Percentiles rank a stretch among this genome's conserved stretches.
phyloP scores from a whole-genome alignment of 2,113 vertebrate species.

The Bambusicola thoracicus region DNA sequence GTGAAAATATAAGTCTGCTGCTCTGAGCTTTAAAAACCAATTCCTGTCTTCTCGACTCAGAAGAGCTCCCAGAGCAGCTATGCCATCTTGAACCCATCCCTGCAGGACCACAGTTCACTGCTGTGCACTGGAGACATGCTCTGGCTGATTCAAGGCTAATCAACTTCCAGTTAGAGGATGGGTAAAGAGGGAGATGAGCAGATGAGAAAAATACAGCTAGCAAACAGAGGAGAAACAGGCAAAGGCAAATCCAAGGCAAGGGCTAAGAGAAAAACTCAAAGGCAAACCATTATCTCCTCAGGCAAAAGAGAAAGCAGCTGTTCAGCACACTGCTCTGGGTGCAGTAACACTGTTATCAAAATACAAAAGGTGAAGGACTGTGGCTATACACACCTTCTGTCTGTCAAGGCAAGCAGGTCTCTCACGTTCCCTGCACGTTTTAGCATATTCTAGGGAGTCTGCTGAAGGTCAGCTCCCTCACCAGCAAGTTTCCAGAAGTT shows the following conservation, averaged over 20 bases:
- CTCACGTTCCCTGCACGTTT: neutral
- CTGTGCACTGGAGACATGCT: accelerated
- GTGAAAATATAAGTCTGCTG: neutral
- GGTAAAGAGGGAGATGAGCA: neutral
- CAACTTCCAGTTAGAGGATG: neutral
- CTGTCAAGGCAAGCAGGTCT: neutral
- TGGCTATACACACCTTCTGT: neutral
- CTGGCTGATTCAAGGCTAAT: neutral
- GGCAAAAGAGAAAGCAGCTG: neutral
- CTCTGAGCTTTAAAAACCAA: neutral
- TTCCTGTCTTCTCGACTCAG: neutral
- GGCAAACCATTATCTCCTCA: neutral
- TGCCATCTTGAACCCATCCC: neutral
- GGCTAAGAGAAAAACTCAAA: neutral
- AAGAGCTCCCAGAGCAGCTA: neutral
- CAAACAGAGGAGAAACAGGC: neutral
- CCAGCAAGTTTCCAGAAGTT: neutral
- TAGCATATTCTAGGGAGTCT: neutral
- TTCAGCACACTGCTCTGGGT: neutral
- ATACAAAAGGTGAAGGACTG: neutral
- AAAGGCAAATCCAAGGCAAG: neutral
- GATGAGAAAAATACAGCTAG: neutral
- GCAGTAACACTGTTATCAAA: neutral
- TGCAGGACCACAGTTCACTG: accelerated
- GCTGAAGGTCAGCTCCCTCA: neutral